Percentiles rank a stretch among this genome's conserved stretches.
Conservation (phyloP, 2,797 vertebrate genomes). For the Lacerta agilis region DNA sequence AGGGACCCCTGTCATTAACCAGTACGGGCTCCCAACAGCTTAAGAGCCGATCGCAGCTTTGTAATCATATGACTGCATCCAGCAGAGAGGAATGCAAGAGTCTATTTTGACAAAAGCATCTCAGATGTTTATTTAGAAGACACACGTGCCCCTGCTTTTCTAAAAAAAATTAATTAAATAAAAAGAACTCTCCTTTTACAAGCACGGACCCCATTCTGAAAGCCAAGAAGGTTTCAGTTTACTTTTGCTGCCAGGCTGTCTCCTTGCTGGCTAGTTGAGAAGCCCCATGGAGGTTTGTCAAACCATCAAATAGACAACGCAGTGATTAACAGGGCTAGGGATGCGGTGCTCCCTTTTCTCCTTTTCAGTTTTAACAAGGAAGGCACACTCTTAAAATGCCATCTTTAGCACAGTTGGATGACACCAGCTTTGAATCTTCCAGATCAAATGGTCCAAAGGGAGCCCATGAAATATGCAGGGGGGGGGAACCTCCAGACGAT, state of each 20-base stretch:
- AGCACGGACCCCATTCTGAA: conserved; percentile 65
- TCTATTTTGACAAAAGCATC: conserved; percentile 79
- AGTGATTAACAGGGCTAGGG: conserved; percentile 77
- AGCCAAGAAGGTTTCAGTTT: conserved; percentile 82
- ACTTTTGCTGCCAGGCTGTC: conserved; percentile 86
- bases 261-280: conserved; percentile 74
- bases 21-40: conserved; percentile 68
- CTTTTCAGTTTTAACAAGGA: conserved; percentile 65
- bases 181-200: conserved; percentile 62
- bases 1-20: conserved; percentile 66
- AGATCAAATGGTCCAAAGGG: not conserved
- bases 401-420: conserved; percentile 58
- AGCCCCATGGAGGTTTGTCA: conserved; percentile 77
- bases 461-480: not conserved
- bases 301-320: conserved; percentile 79
- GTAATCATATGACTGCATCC: conserved; percentile 61
- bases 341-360: conserved; percentile 76
- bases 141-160: conserved; percentile 75
- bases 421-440: not conserved
- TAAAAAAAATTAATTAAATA: conserved; percentile 41
- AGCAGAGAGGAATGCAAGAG: conserved; percentile 63
- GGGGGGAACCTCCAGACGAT: not conserved
- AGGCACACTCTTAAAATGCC: conserved; percentile 38
- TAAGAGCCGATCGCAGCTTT: conserved; percentile 73
- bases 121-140: conserved; percentile 79